These are phyloP conservation scores for Campylomormyrus numenius DNA, from an alignment of 2,113 vertebrate species.

Conservation along the genomic window DNA sequence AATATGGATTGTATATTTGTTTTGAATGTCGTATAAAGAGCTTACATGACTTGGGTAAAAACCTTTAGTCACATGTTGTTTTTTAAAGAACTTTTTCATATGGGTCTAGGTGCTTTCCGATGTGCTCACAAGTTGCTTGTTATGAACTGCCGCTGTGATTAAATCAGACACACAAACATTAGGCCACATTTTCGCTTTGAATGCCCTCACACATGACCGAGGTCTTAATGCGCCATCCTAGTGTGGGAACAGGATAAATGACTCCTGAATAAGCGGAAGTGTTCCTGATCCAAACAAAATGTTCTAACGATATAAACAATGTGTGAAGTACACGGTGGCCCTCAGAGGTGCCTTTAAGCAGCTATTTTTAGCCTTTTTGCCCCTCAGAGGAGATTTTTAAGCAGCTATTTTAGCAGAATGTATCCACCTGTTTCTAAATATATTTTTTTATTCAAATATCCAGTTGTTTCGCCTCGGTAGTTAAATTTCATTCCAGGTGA, in stretches of 20 bases:
- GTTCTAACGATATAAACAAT: not conserved
- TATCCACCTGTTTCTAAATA: not conserved
- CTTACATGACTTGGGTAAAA: too few relatives aligned
- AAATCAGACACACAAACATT: not conserved
- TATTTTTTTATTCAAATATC: not conserved
- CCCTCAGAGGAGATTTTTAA: not conserved
- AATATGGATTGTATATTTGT: too few relatives aligned
- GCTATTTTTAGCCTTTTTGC: not conserved
- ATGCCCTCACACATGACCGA: not conserved
- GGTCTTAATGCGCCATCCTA: not conserved
- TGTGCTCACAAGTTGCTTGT: not conserved
- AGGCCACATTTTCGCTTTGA: not conserved
- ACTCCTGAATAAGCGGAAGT: not conserved
- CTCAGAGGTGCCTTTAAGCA: not conserved
- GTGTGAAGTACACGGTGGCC: not conserved
- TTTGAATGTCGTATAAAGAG: too few relatives aligned
- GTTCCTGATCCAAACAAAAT: not conserved
- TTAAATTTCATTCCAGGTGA: not conserved
- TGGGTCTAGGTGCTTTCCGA: not conserved
- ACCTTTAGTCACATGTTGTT: too few relatives aligned
- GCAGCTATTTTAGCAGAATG: not conserved
- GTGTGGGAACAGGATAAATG: not conserved
- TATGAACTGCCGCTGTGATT: not conserved
- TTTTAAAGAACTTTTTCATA: too few relatives aligned
- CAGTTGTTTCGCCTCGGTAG: not conserved